Percentiles rank a stretch among this genome's conserved stretches.
Conservation (phyloP, 1,140 invertebrate genomes). For the Lycorma delicatula region DNA sequence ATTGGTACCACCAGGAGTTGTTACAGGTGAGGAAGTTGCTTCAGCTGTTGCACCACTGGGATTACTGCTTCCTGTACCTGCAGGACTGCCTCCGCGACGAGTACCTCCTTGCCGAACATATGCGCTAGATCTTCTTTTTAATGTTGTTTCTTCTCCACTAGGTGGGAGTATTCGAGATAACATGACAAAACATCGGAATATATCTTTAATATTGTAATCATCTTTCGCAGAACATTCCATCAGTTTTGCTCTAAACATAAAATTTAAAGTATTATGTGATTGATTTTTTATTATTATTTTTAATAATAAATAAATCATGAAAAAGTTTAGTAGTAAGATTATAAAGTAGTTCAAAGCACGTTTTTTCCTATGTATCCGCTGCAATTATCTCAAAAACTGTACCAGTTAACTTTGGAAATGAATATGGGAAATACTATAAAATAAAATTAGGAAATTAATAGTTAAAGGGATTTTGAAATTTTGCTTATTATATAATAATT, state of each 20-base stretch:
- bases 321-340: no score
- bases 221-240: conserved; percentile 77
- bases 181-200: conserved; percentile 61
- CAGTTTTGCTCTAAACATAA: conserved; percentile 52
- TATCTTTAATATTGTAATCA: conserved; percentile 64
- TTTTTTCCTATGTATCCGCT: no score
- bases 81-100: conserved; percentile 33
- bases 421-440: no score
- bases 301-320: no score
- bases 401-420: no score
- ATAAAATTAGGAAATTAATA: no score
- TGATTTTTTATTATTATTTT: no score
- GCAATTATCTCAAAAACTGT: no score
- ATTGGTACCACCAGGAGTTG: conserved; percentile 38
- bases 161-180: conserved; percentile 55
- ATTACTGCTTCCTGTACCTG: conserved; percentile 26
- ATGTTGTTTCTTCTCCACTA: conserved; percentile 44
- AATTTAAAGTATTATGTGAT: background rate
- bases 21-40: conserved; percentile 28
- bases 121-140: conserved; percentile 48
- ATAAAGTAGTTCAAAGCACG: no score
- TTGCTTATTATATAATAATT: no score
- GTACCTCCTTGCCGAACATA: conserved; percentile 34
- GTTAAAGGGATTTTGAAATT: no score
- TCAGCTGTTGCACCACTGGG: conserved; percentile 19